Evolutionary conservation across 1,140 invertebrate species (phyloP).

Genomic region (Solenopsis invicta): DNA sequence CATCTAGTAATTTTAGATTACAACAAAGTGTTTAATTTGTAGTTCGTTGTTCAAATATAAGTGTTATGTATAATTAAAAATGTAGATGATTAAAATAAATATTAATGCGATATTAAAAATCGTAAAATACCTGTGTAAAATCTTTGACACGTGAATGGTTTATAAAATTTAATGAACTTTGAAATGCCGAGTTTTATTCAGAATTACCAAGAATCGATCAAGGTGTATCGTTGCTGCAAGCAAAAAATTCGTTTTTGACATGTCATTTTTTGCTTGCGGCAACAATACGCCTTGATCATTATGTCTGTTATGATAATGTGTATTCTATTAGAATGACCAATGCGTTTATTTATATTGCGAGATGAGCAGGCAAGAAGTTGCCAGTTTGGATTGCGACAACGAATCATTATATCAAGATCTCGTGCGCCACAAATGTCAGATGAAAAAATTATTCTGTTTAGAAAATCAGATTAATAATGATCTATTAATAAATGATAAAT

Average conservation of each 20-base stretch:
- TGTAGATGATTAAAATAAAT: too few species aligned
- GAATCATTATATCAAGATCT: background rate
- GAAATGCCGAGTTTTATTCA: too few species aligned
- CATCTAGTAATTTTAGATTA: too few species aligned
- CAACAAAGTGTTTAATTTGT: too few species aligned
- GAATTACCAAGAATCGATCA: too few species aligned
- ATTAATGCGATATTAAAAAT: too few species aligned
- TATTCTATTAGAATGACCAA: background rate
- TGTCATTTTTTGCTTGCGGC: background rate
- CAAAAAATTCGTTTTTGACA: background rate
- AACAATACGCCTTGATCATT: background rate
- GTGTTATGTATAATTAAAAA: too few species aligned
- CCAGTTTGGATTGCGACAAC: background rate
- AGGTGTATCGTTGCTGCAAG: too few species aligned
- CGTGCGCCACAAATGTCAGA: background rate
- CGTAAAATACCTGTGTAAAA: too few species aligned
- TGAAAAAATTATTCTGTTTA: background rate
- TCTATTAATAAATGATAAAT: background rate
- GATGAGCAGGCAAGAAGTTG: background rate
- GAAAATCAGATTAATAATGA: background rate
- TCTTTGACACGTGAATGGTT: too few species aligned
- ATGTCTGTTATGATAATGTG: background rate
- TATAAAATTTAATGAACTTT: too few species aligned
- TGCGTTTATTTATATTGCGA: background rate
- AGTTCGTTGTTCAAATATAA: too few species aligned